Conservation (phyloP, 2,113 vertebrate species). For the Larimichthys polyactis region DNA sequence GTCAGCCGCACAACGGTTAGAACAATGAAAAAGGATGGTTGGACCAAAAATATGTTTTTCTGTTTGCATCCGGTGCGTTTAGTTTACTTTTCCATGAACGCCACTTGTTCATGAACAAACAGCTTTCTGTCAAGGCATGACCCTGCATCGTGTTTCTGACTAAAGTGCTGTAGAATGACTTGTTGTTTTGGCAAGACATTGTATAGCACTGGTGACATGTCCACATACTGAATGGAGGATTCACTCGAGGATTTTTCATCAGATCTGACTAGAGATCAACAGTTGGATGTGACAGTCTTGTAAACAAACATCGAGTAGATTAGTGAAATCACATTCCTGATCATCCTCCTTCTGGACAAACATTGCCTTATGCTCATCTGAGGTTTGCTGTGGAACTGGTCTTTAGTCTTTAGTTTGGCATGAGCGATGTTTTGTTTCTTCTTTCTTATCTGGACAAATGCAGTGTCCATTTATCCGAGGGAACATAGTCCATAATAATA, state of each 20-base stretch:
- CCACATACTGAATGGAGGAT: conserved; percentile 2
- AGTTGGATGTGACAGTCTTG: conserved; percentile 25
- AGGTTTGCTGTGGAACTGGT: neutral
- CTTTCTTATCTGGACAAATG: neutral
- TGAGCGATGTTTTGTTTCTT: too few relatives aligned
- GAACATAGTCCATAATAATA: neutral
- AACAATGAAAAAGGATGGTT: neutral
- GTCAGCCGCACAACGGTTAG: neutral
- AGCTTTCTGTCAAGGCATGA: neutral
- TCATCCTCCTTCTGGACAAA: conserved; percentile 40
- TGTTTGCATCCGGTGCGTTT: neutral
- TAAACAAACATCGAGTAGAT: conserved; percentile 48
- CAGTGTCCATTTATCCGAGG: neutral
- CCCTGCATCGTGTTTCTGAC: conserved; percentile 8
- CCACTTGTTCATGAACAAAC: neutral
- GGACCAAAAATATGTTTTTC: neutral
- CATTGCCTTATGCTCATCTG: neutral
- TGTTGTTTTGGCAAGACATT: neutral
- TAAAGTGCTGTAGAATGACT: neutral
- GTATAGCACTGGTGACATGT: neutral
- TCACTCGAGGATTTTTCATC: conserved; percentile 4
- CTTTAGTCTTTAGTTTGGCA: neutral
- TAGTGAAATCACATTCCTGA: conserved; percentile 39
- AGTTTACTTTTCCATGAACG: neutral
- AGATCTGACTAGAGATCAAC: conserved; percentile 15